Evolutionary conservation across 1,140 invertebrate species (phyloP), one percentile per base, ranked within the genome.

Genomic region (Sinella curviseta): DNA sequence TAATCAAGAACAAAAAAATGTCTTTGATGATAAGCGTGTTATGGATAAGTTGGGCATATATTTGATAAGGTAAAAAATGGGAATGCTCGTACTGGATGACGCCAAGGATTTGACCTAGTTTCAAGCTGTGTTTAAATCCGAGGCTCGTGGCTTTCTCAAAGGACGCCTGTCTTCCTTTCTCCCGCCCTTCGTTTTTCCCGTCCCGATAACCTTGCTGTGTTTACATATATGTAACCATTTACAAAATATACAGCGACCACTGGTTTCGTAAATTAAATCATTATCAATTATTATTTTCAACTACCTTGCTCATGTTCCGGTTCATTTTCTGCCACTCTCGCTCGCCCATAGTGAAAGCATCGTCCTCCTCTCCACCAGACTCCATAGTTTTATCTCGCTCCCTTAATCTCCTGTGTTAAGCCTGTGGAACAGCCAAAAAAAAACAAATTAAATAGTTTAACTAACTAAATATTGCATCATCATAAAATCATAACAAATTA

Each of bases 291-390:
- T n/a, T n/a, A n/a, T n/a, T n/a, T n/a, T n/a, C n/a, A n/a, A n/a
- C 20, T 24, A 78, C 78, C 54, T 78, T 78, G 20, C n/a, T 20
- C 3, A 78, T 34, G 33, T 57, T 31, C 3, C 34, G n/a, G 31
- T 75, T 78, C 78, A 78, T 78, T 65, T 74, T 75, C 34, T 34
- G 30, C 78, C 78, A 78, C 28, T 78, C 73, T 34, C 55, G 48
- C 8, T 78, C 70, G 24, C 55, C 36, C 48, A 74, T 78, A 3
- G 24, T 54, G 35, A 24, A 33, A 65, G 1, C 31, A 35, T 67
- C 24, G 54, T 74, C 33, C 30, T 77, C 24, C 33, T 77, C 55
- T 26, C 35, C 76, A 4, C 65, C 65, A 70, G 65, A 70, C n/a
- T 70, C 65, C 65, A 48, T 48, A 60, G 39, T 48, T 26, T 70